Conservation (phyloP, 2,888 invertebrate species). For the Acronicta alni region DNA sequence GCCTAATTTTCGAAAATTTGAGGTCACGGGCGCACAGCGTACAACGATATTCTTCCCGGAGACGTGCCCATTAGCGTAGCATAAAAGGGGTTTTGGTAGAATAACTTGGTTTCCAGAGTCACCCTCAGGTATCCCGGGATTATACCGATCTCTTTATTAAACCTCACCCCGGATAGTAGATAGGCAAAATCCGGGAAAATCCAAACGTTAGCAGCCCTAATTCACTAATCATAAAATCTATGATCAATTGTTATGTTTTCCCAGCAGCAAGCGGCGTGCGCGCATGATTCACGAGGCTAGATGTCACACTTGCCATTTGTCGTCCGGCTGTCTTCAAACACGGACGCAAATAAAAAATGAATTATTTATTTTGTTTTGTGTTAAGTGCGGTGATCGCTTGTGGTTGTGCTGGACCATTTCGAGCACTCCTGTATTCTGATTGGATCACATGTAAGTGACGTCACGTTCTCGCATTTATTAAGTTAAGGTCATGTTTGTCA, state of each 20-base stretch:
- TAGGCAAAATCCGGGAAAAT: not conserved
- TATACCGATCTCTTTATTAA: too few species aligned
- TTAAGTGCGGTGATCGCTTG: slow-evolving; percentile 55
- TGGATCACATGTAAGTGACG: slow-evolving; percentile 80
- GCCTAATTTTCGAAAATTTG: too few species aligned
- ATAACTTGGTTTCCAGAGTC: too few species aligned
- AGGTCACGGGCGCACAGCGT: too few species aligned
- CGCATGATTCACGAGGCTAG: slow-evolving; percentile 25
- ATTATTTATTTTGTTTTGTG: slow-evolving; percentile 55
- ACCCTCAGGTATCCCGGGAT: too few species aligned
- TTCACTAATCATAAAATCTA: not conserved
- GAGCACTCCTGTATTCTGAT: slow-evolving; percentile 74
- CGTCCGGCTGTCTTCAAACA: slow-evolving; percentile 52
- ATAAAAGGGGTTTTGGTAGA: too few species aligned
- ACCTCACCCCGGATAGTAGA: too few species aligned
- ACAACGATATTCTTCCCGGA: too few species aligned
- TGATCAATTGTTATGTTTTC: slow-evolving; percentile 26
- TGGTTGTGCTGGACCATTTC: slow-evolving; percentile 70
- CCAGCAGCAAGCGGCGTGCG: slow-evolving; percentile 15
- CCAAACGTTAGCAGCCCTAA: not conserved
- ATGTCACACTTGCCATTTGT: slow-evolving; percentile 58
- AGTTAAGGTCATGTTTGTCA: slow-evolving; percentile 9
- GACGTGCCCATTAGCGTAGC: too few species aligned
- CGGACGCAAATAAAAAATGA: slow-evolving; percentile 59
- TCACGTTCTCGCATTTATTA: slow-evolving; percentile 11